A percentile compares a stretch with the other conserved stretches of the same genome.
Evolutionary conservation across 2,888 invertebrate genomes (phyloP).

Genomic region (Amorpha juglandis): DNA sequence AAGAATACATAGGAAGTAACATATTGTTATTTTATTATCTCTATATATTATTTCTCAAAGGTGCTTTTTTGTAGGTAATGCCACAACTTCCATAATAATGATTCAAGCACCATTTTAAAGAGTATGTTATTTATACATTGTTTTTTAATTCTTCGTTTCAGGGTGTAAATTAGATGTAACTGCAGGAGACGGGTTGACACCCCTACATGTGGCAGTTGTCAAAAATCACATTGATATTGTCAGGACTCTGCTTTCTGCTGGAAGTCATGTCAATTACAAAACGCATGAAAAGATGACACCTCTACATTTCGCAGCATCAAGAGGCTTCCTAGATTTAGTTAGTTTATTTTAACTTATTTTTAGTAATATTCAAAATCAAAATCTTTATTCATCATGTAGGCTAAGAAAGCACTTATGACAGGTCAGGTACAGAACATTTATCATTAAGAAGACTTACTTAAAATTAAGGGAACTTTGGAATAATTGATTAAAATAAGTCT

Average conservation of each 20-base stretch:
- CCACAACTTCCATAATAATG: no score
- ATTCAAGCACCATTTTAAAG: no score
- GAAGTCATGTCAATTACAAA: constrained; percentile 85
- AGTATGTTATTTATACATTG: background rate
- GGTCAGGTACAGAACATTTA: no score
- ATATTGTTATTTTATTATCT: no score
- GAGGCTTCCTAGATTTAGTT: constrained; percentile 82
- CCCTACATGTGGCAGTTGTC: constrained; percentile 87
- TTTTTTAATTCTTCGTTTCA: constrained; percentile 46
- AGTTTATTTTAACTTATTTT: constrained; percentile 34
- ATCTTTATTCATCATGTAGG: no score
- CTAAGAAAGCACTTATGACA: no score
- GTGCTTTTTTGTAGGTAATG: no score
- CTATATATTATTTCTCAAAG: no score
- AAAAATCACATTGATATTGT: constrained; percentile 84
- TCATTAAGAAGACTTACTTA: no score
- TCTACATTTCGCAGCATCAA: constrained; percentile 86
- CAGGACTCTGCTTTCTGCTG: constrained; percentile 80
- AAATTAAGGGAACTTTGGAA: no score
- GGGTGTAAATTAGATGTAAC: constrained; percentile 87
- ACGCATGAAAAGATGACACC: constrained; percentile 86
- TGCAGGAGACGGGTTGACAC: constrained; percentile 86
- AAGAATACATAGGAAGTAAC: no score
- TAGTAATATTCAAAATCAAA: constrained; percentile 14
- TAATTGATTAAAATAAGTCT: no score